Evolutionary conservation across 2,888 invertebrate species (phyloP), one percentile per base, ranked within the genome.

Genomic region (Hypolimnas misippus): DNA sequence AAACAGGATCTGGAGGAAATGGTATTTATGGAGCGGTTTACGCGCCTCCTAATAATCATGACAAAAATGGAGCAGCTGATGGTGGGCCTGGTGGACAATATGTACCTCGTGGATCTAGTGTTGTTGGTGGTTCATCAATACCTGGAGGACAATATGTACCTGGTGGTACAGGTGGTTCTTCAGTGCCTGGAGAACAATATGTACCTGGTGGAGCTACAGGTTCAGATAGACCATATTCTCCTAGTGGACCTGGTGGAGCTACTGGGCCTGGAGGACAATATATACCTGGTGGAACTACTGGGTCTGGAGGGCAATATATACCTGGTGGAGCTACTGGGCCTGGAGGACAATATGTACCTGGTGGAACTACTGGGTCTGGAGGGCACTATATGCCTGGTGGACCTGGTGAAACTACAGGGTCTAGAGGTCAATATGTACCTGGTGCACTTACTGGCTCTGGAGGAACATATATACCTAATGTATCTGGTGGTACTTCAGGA

Each of bases 201-300:
- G 16, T 10, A 0, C 44, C 44, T 0, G 19, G 25, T 19, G 52
- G 57, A 40, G 14, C 51, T 17, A 17, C 33, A 17, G 53, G 40
- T 14, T 25, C 60, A 3, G 66, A 53, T 4, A 70, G 66, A 33
- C 65, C 60, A 53, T 65, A 65, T 49, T 55, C 51, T 10, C 67
- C 57, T 0, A 61, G 51, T 0, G 72, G 67, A 0, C 52, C 51
- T 51, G 53, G 51, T n/a, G 57, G 53, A 17, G 3, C 40, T 49
- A 46, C 46, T 49, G 19, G 5, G 5, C 19, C 52, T n/a, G 52
- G 52, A 17, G 35, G 35, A 19, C 52, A 52, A 62, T 57, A 64
- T 42, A 54, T 19, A 8, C 56, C 62, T 3, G 19, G 25, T 19
- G 52, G 57, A 40, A 19, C 51, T 17, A 17, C 40, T 17, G 52